These are phyloP conservation scores for Goniozus legneri DNA, from an alignment of 1,140 invertebrate genomes.

Conservation along the genomic window DNA sequence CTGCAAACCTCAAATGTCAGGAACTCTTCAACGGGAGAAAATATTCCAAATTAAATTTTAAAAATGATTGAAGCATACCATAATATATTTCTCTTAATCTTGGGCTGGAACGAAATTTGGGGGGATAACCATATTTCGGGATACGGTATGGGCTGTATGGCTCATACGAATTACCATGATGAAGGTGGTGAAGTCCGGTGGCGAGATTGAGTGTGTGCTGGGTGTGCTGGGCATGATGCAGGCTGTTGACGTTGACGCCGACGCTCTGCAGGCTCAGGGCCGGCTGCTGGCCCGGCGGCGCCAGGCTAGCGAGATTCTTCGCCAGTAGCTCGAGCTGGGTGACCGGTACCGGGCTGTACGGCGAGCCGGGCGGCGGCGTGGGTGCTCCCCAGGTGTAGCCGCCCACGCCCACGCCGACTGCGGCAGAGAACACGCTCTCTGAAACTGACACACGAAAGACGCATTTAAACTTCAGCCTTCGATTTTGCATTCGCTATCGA, in stretches of 20 bases:
- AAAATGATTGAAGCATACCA: too few relatives aligned
- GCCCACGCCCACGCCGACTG: constrained; percentile 51
- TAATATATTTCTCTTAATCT: too few relatives aligned
- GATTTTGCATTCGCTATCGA: too few relatives aligned
- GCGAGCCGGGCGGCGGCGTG: constrained; percentile 65
- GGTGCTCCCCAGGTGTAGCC: constrained; percentile 64
- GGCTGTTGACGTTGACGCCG: constrained; percentile 46
- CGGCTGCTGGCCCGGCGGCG: constrained; percentile 44
- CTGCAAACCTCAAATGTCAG: too few relatives aligned
- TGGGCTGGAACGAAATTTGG: too few relatives aligned
- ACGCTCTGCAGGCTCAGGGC: constrained; percentile 47
- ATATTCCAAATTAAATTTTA: too few relatives aligned
- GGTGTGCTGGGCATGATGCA: constrained; percentile 48
- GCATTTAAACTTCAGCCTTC: too few relatives aligned
- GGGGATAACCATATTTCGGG: constrained; percentile 1
- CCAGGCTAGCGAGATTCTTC: constrained; percentile 49
- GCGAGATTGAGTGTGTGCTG: constrained; percentile 49
- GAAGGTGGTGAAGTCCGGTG: constrained; percentile 46
- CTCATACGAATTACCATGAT: constrained; percentile 48
- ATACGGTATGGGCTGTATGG: background rate
- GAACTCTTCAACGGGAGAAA: too few relatives aligned
- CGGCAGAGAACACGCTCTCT: constrained; percentile 64
- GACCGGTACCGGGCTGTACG: constrained; percentile 64
- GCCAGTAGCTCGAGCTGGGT: constrained; percentile 61
- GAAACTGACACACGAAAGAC: constrained; percentile 52